A percentile compares a stretch with the other conserved stretches of the same genome.
These are phyloP conservation scores for Cerceris rybyensis DNA, from an alignment of 2,888 invertebrate species.

Conservation along the genomic window DNA sequence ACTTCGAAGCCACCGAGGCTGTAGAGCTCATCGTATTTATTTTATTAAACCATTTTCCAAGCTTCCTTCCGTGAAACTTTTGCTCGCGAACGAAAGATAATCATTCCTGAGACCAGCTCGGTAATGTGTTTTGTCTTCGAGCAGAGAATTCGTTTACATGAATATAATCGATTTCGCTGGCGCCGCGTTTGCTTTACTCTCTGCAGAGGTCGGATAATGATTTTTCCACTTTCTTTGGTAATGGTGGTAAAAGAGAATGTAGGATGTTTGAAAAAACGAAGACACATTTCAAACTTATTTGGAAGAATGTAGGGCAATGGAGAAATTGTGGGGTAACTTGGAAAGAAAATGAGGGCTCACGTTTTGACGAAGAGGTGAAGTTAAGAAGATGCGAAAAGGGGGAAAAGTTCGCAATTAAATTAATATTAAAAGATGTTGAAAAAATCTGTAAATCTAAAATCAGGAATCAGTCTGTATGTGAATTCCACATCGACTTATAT, in stretches of 20 bases:
- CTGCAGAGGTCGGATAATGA: background rate
- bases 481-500: background rate
- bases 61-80: conserved; percentile 54
- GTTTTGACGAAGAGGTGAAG: no score
- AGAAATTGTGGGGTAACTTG: no score
- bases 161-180: conserved; percentile 30
- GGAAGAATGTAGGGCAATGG: no score
- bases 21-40: conserved; percentile 78
- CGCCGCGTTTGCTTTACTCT: conserved; percentile 22
- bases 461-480: no score
- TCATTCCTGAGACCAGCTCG: conserved; percentile 41
- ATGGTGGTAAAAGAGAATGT: no score
- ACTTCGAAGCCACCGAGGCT: conserved; percentile 59
- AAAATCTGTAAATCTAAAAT: no score
- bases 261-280: no score
- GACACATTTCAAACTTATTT: no score
- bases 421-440: no score
- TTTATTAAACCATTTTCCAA: conserved; percentile 80
- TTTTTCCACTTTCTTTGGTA: background rate
- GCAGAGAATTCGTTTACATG: conserved; percentile 14
- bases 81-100: conserved; percentile 48
- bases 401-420: no score
- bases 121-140: conserved; percentile 28
- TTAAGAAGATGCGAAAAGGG: no score
- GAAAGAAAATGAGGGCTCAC: no score